Percentiles rank a stretch among this genome's conserved stretches.
Evolutionary conservation across 2,888 invertebrate species (phyloP).

Genomic region (Drosophila lutescens): DNA sequence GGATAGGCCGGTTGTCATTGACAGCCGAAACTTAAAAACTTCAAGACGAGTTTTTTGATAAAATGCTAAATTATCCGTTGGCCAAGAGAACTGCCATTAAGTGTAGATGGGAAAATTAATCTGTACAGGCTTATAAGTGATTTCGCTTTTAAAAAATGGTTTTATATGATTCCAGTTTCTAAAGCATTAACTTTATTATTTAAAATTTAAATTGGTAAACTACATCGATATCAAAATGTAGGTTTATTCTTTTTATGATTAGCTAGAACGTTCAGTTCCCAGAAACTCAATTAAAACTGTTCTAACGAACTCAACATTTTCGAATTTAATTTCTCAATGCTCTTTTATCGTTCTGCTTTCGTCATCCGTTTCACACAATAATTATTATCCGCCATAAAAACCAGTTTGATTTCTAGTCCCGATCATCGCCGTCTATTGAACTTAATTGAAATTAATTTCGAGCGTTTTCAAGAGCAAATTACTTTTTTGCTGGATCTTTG

Average conservation of each 20-base stretch:
- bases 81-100: slow-evolving; percentile 29
- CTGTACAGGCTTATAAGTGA: slow-evolving; percentile 2
- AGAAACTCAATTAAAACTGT: slow-evolving; percentile 2
- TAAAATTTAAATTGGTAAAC: no score
- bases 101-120: slow-evolving; percentile 9
- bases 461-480: slow-evolving; percentile 32
- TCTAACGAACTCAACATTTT: slow-evolving; percentile 7
- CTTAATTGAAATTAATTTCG: slow-evolving; percentile 49
- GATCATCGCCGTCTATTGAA: slow-evolving; percentile 40
- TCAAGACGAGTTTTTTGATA: slow-evolving; percentile 29
- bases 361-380: not conserved
- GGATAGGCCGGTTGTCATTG: slow-evolving; percentile 28
- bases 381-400: slow-evolving; percentile 16
- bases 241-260: not conserved
- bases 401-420: slow-evolving; percentile 28
- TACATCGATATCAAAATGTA: no score
- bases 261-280: not conserved
- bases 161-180: no score
- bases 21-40: slow-evolving; percentile 21
- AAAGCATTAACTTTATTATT: not conserved
- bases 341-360: slow-evolving; percentile 11
- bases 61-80: slow-evolving; percentile 36
- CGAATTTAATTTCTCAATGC: not conserved
- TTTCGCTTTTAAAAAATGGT: not conserved
- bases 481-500: slow-evolving; percentile 18